Base-by-base conservation (phyloP, 2,888 invertebrate species). In the Hanleya hanleyi region DNA sequence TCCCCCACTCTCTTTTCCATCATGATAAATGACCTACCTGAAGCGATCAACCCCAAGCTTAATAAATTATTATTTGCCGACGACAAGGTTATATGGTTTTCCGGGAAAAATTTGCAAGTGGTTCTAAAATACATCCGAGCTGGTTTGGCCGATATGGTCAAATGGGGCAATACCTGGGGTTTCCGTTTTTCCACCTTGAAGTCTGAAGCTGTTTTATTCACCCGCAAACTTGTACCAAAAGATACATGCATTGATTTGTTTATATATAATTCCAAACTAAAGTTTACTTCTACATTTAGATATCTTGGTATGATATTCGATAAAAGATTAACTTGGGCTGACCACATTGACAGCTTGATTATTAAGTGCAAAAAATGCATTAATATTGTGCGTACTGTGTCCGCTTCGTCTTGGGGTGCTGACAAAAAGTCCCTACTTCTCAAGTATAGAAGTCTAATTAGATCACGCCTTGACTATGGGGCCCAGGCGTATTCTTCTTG, bases 11-110 rank as follows among this genome's bases (percentile, higher is more conserved):
- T 64, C 15, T 64, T 64, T 12, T 35, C 32, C 3, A 18, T 64
- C 1, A 29, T 29, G n/a, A 64, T 64, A 37, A 64, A 37, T 64
- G 64, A 64, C 36, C 9, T 64, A 37, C 64, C 38, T n/a, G n/a
- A 18, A 22, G 35, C 18, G 12, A 32, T 36, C 2, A 18, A 26
- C 33, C 36, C 38, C 3, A 64, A 64, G 26, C 22, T 64, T 22
- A 64, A 37, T 35, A 18, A 37, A 12, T 15, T 18, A 1, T n/a
- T 64, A 4, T 33, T 37, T 36, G 64, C 64, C 3, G 36, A 64
- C 29, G 64, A 64, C 35, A n/a, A 22, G 18, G 15, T 36, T 4
- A 64, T 64, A 18, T 64, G 64, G 64, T 37, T 64, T 22, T 2
- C 15, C 2, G 9, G 12, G 1, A 37, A 22, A 36, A n/a, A 32